phyloP scores from a whole-genome alignment of 2,888 invertebrate species.

The Leptopilina myrica region DNA sequence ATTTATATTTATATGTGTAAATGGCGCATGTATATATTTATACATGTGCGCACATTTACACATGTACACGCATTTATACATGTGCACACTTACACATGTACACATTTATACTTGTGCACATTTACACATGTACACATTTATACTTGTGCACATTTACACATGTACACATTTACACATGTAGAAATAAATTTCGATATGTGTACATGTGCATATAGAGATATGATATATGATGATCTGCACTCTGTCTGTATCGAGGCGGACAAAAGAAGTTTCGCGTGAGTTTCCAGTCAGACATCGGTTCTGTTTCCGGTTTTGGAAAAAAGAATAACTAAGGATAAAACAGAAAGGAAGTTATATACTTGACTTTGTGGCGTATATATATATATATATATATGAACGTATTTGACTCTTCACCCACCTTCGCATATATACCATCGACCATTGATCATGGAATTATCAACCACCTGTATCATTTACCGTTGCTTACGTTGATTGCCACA shows the following conservation, averaged over 20 bases:
- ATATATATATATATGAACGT: too few species aligned
- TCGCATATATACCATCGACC: slow-evolving; percentile 24
- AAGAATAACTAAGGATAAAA: slow-evolving; percentile 62
- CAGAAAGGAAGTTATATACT: slow-evolving; percentile 57
- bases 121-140: too few species aligned
- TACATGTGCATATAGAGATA: too few species aligned
- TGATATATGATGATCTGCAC: slow-evolving; percentile 48
- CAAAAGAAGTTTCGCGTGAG: slow-evolving; percentile 54
- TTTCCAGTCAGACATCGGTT: slow-evolving; percentile 58
- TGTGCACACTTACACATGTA: too few species aligned
- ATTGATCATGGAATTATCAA: slow-evolving; percentile 56
- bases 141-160: too few species aligned
- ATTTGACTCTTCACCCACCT: slow-evolving; percentile 46
- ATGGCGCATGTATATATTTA: too few species aligned
- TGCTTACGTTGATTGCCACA: slow-evolving; percentile 20
- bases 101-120: too few species aligned
- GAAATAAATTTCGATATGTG: too few species aligned
- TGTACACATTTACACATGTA: too few species aligned
- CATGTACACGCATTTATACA: too few species aligned
- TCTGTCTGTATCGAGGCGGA: slow-evolving; percentile 38
- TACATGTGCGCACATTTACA: too few species aligned
- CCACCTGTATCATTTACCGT: slow-evolving; percentile 53
- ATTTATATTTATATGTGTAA: too few species aligned
- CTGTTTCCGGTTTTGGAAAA: slow-evolving; percentile 64
- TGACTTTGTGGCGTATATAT: slow-evolving; percentile 60